A percentile compares a stretch with the other conserved stretches of the same genome.
Evolutionary conservation across 1,140 invertebrate genomes (phyloP).

Genomic region (Ooceraea biroi): DNA sequence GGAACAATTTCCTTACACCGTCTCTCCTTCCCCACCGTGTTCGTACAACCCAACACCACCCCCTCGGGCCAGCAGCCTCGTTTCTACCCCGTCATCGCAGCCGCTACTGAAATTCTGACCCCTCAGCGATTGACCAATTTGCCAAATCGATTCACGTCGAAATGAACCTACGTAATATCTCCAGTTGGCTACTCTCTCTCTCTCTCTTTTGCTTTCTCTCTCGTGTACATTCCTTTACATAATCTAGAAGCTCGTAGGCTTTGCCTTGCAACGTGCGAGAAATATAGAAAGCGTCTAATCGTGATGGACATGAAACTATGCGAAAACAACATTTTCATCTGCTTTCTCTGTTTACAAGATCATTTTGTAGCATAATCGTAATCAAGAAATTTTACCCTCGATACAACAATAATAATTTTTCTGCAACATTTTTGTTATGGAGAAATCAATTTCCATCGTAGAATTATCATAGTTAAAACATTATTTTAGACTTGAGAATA

Average conservation of each 20-base stretch:
- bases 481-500: background rate
- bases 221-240: constrained; percentile 44
- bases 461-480: background rate
- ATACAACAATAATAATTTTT: background rate
- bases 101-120: constrained; percentile 79
- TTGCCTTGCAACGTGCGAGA: background rate
- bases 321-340: background rate
- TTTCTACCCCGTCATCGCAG: constrained; percentile 67
- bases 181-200: constrained; percentile 27
- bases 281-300: background rate
- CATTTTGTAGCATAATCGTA: background rate
- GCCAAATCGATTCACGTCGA: constrained; percentile 82
- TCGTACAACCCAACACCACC: constrained; percentile 11
- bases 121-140: constrained; percentile 85
- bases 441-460: background rate
- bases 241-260: constrained; percentile 21
- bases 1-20: constrained; percentile 86
- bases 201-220: background rate
- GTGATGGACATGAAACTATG: background rate
- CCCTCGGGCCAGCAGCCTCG: constrained; percentile 42
- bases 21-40: constrained; percentile 72
- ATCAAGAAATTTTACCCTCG: background rate
- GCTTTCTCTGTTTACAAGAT: background rate
- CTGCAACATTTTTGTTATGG: background rate
- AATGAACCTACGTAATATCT: constrained; percentile 80